Conservation (phyloP, 2,888 invertebrate species). For the Buathra laborator region DNA sequence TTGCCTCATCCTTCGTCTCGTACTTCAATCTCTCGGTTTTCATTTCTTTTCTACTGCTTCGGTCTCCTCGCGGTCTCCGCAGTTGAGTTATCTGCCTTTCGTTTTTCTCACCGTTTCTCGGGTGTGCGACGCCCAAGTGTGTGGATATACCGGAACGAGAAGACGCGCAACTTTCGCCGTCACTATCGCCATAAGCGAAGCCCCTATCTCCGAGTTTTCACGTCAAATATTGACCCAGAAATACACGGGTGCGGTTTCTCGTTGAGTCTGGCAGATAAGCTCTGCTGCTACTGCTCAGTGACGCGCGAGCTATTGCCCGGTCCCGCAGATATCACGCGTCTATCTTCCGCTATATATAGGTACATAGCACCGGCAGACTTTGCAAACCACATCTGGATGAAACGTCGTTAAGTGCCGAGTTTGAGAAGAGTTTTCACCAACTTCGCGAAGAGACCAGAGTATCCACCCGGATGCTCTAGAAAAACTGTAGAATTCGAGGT, state of each 20-base stretch:
- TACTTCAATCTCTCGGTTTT: slow-evolving; percentile 41
- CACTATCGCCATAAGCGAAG: slow-evolving; percentile 39
- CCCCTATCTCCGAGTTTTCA: slow-evolving; percentile 61
- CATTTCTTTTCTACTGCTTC: slow-evolving; percentile 17
- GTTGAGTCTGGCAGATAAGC: slow-evolving; percentile 60
- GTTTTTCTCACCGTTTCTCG: slow-evolving; percentile 20
- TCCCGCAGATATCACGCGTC: slow-evolving; percentile 41
- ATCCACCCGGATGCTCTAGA: too few species aligned
- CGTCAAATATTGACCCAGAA: slow-evolving; percentile 67
- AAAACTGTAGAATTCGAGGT: too few species aligned
- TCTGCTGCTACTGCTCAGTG: slow-evolving; percentile 31
- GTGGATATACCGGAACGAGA: slow-evolving; percentile 23
- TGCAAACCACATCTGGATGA: slow-evolving; percentile 54
- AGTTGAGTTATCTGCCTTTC: slow-evolving; percentile 13
- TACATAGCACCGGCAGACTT: slow-evolving; percentile 22
- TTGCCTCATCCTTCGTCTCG: slow-evolving; percentile 39
- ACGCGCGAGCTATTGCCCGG: slow-evolving; percentile 14
- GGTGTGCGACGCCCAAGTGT: neutral
- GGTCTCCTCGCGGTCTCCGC: slow-evolving; percentile 13
- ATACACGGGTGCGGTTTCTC: slow-evolving; percentile 64
- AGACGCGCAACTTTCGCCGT: slow-evolving; percentile 54
- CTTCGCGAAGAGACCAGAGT: too few species aligned
- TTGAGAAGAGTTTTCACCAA: too few species aligned
- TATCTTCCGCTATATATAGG: neutral
- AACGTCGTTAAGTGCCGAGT: slow-evolving; percentile 58